Evolutionary conservation across 92 coral and sea anemone species (phyloP).

Genomic region (Phenganax subtilis): DNA sequence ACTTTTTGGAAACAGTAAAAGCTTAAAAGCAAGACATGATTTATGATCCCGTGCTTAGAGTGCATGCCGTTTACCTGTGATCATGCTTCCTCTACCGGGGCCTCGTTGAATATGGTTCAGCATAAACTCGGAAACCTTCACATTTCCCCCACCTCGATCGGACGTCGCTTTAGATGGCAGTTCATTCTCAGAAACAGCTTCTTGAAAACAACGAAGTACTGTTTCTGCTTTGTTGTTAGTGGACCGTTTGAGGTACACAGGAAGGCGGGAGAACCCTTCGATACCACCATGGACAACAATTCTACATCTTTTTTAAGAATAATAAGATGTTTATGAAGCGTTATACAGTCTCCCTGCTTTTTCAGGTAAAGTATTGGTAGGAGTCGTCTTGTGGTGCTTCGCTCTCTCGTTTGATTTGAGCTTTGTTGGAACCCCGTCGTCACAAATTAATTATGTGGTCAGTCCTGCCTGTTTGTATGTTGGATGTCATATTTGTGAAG

Average conservation of each 20-base stretch:
- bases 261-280: constrained; percentile 43
- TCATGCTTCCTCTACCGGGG: constrained; percentile 49
- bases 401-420: too few relatives aligned
- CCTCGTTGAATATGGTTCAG: constrained; percentile 44
- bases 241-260: constrained; percentile 43
- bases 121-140: constrained; percentile 45
- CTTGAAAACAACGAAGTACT: constrained; percentile 26
- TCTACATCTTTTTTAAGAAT: constrained; percentile 30
- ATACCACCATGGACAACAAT: constrained; percentile 47
- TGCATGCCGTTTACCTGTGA: constrained; percentile 23
- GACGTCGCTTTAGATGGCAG: constrained; percentile 48
- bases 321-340: background rate
- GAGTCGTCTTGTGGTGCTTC: too few relatives aligned
- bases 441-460: too few relatives aligned
- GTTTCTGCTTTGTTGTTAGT: constrained; percentile 44
- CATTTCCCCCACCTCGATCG: constrained; percentile 51
- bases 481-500: too few relatives aligned
- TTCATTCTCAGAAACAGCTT: constrained; percentile 45
- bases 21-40: too few relatives aligned
- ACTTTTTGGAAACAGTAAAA: background rate
- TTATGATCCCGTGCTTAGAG: background rate
- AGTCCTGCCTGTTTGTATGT: too few relatives aligned
- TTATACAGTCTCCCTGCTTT: background rate
- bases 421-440: too few relatives aligned
- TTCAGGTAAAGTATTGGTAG: background rate